These are phyloP conservation scores for Otis tarda DNA, from an alignment of 2,113 vertebrate species.

Conservation along the genomic window DNA sequence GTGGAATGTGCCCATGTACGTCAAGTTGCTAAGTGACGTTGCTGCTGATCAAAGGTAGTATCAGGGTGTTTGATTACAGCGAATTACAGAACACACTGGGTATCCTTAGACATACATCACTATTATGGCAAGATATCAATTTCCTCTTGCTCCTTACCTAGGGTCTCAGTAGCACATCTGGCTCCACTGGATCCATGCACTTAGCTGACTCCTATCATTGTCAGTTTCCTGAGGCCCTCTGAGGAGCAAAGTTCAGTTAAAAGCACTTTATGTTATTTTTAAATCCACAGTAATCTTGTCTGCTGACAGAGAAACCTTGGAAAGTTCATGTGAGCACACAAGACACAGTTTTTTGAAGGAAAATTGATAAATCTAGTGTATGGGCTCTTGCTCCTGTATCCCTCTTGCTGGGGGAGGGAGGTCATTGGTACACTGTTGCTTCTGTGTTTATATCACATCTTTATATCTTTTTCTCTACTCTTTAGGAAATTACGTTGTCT, in stretches of 20 bases:
- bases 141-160: background rate
- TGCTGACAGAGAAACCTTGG: background rate
- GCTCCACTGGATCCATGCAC: background rate
- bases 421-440: accelerated
- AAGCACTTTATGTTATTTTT: background rate
- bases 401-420: background rate
- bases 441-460: background rate
- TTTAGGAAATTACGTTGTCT: background rate
- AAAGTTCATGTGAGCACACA: background rate
- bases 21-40: background rate
- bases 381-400: background rate
- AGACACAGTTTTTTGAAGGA: background rate
- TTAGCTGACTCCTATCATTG: background rate
- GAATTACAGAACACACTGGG: accelerated
- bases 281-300: background rate
- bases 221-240: background rate
- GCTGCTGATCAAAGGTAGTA: background rate
- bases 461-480: background rate
- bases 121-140: background rate
- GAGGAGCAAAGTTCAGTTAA: background rate
- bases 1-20: background rate
- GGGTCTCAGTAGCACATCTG: background rate
- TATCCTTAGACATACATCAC: background rate
- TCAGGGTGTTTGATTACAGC: background rate
- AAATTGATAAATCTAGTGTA: background rate